Percentiles rank a stretch among this genome's conserved stretches.
Evolutionary conservation across 1,140 invertebrate genomes (phyloP).

Genomic region (Drosophila tani): DNA sequence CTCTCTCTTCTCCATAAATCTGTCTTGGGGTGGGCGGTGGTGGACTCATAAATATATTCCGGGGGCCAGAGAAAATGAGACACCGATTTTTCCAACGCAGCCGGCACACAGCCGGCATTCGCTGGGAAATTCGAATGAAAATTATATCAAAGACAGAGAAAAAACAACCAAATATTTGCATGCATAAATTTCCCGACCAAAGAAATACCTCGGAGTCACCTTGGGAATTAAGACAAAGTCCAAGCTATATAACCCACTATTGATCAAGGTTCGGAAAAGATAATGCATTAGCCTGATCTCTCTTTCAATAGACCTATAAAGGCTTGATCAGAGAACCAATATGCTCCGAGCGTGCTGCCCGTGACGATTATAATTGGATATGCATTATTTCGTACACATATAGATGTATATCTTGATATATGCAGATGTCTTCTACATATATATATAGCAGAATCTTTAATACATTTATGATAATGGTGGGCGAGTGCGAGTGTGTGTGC

Average conservation of each 20-base stretch:
- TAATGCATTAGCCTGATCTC: neutral
- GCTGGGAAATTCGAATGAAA: slow-evolving; percentile 32
- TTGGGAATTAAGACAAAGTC: slow-evolving; percentile 14
- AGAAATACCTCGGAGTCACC: slow-evolving; percentile 41
- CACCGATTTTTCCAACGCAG: slow-evolving; percentile 20
- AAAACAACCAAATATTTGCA: neutral
- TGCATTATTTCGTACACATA: slow-evolving; percentile 29
- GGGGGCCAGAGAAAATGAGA: slow-evolving; percentile 20
- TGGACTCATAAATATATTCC: slow-evolving; percentile 53
- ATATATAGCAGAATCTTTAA: slow-evolving; percentile 25
- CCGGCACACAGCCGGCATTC: slow-evolving; percentile 36
- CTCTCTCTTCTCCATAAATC: slow-evolving; percentile 14
- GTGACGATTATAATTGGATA: slow-evolving; percentile 32
- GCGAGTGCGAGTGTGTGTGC: slow-evolving; percentile 13
- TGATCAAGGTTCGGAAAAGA: neutral
- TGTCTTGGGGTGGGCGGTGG: slow-evolving; percentile 43
- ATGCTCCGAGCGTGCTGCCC: slow-evolving; percentile 12
- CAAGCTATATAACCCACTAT: neutral
- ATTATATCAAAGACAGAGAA: slow-evolving; percentile 54
- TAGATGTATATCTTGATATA: slow-evolving; percentile 15
- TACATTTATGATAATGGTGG: slow-evolving; percentile 22
- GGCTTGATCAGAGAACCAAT: slow-evolving; percentile 15
- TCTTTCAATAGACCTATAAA: neutral
- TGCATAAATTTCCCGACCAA: slow-evolving; percentile 28
- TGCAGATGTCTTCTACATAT: slow-evolving; percentile 23